Base-by-base conservation (phyloP, 2,888 invertebrate genomes). In the Morpho helenor region DNA sequence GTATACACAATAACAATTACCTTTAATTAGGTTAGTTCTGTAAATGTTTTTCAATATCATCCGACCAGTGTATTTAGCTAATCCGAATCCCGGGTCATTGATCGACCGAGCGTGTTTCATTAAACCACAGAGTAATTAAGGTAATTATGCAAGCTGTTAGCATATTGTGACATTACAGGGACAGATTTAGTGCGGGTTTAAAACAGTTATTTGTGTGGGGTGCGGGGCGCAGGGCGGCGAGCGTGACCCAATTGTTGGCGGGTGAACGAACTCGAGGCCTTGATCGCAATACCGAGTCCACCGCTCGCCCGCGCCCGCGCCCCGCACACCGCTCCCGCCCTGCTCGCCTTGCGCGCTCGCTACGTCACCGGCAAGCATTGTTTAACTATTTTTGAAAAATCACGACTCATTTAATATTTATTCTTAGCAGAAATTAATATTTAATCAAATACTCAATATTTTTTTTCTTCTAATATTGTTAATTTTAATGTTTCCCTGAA, bases 231-330 rank as follows among this genome's bases (percentile, higher is more conserved):
- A 78, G 73, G 75, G 76, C 74, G 77, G 75, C 75, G 75, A 77
- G 84, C 82, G 80, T 86, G 88, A 88, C 89, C 89, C 75, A 87
- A 82, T 88, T 89, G 84, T 74, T 64, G 66, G 70, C 74, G 82
- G 89, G 89, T 88, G 87, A 88, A 90, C 88, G 89, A 89, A 86
- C 90, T 79, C 75, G 78, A 72, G 89, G 89, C 90, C 90, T 89
- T 90, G 90, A 88, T 90, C 90, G 90, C 90, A 89, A 89, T 90
- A 84, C 81, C 73, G 78, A 71, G 66, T 62, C 69, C 66, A 66
- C 72, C 63, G 49, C 69, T 60, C 67, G 67, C 68, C 70, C 58
- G 70, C 48, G 67, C 68, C 70, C 58, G 70, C 48, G 45, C 57
- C 23, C 60, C 51, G 68, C 61, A 57, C 69, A 47, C 70, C 56